phyloP scores from a whole-genome alignment of 1,140 invertebrate genomes.

The Ceratoteleas bidentatus region DNA sequence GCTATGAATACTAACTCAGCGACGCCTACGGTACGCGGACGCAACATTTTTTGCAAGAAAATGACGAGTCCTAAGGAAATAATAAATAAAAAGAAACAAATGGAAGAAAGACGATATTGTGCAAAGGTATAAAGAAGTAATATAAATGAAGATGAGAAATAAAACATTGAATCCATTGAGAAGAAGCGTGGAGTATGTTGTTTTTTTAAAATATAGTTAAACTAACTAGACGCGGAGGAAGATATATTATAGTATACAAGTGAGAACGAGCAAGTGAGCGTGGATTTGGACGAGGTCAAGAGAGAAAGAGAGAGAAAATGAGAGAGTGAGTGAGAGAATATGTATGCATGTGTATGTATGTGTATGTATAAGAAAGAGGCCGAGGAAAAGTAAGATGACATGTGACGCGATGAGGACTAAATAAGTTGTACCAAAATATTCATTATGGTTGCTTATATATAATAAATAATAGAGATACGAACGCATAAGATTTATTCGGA shows the following conservation, averaged over 20 bases:
- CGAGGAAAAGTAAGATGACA: slow-evolving; percentile 15
- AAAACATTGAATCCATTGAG: slow-evolving; percentile 67
- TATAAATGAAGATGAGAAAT: slow-evolving; percentile 69
- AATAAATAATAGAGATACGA: slow-evolving; percentile 80
- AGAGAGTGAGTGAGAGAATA: slow-evolving; percentile 13
- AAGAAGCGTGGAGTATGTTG: slow-evolving; percentile 56
- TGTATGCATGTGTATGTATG: slow-evolving; percentile 16
- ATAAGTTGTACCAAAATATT: slow-evolving; percentile 81
- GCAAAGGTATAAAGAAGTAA: slow-evolving; percentile 70
- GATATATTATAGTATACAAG: slow-evolving; percentile 57
- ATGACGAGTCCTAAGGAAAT: slow-evolving; percentile 40
- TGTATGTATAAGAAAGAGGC: slow-evolving; percentile 3
- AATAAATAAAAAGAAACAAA: slow-evolving; percentile 19
- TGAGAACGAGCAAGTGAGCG: slow-evolving; percentile 37
- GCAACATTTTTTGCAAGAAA: slow-evolving; percentile 46
- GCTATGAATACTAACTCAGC: slow-evolving; percentile 65
- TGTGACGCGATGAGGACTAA: slow-evolving; percentile 63
- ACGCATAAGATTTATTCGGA: slow-evolving; percentile 80
- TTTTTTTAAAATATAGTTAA: slow-evolving; percentile 60
- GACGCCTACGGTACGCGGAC: slow-evolving; percentile 47
- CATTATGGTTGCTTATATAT: slow-evolving; percentile 79
- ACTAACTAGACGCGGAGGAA: slow-evolving; percentile 58
- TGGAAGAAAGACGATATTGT: slow-evolving; percentile 50
- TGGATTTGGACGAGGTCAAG: background rate
- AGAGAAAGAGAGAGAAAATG: slow-evolving; percentile 6